Evolutionary conservation across 2,888 invertebrate species (phyloP), one percentile per base, ranked within the genome.

Genomic region (Tetheella fluctuosa): DNA sequence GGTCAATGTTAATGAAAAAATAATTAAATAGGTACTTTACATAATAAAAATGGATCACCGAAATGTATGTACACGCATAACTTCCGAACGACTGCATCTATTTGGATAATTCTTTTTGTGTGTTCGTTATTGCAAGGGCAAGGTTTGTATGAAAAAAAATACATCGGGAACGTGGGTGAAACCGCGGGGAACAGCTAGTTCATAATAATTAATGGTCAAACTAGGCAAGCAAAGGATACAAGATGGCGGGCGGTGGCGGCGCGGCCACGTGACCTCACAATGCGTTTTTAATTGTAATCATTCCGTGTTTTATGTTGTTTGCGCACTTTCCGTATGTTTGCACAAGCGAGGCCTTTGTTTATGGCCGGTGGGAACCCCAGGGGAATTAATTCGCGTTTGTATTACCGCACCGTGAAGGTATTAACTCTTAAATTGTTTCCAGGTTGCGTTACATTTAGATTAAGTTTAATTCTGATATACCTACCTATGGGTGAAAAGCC

Each of bases 211-310:
- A 85, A 79, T 74, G 73, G 78, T 60, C 64, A 64, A 68, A 67
- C 23, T 23, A n/a, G 54, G 55, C 55, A 34, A 25, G 55, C 55
- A 34, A 34, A 42, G 17, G 67, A 73, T 69, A 64, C 85, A 90
- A 90, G 87, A 91, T 91, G 91, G 91, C 91, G 34, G 25, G 25
- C 34, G 80, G 68, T 75, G 73, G 17, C n/a, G 42, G 42, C 48
- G 68, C 70, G 74, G 85, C 76, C 89, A 87, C 89, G 90, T 86
- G 90, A 83, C 87, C 88, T 70, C 75, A 75, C 89, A 89, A 91
- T 91, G 91, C 90, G 90, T 93, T 92, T 92, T 91, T 92, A 92
- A 92, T 91, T 92, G 91, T 90, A 91, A 92, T 91, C 91, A 90
- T 92, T 90, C 85, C 86, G 89, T 92, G 91, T 91, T 93, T 93